These are phyloP conservation scores for Buathra laborator DNA, from an alignment of 2,888 invertebrate species.

Conservation along the genomic window DNA sequence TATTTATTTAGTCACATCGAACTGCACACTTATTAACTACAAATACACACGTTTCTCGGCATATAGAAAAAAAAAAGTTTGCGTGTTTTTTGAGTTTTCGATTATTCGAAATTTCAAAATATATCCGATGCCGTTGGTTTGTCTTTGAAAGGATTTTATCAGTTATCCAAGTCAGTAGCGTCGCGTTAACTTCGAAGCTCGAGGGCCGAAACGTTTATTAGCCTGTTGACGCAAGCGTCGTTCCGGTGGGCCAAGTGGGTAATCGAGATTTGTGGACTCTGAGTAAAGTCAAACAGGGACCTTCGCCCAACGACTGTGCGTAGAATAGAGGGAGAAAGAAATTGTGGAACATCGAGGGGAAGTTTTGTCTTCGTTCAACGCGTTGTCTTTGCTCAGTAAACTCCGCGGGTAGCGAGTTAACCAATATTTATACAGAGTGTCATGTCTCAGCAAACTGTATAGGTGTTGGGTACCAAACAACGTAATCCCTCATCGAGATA, in stretches of 20 bases:
- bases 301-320: slow-evolving; percentile 28
- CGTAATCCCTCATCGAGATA: slow-evolving; percentile 49
- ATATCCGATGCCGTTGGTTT: not conserved
- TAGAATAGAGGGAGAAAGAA: slow-evolving; percentile 19
- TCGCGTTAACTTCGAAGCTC: slow-evolving; percentile 2
- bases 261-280: slow-evolving; percentile 82
- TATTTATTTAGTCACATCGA: too few relatives aligned
- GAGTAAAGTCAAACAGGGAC: slow-evolving; percentile 74
- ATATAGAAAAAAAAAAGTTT: not conserved
- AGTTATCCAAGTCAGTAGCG: slow-evolving; percentile 4
- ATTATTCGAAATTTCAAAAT: not conserved
- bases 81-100: not conserved
- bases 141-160: slow-evolving; percentile 41
- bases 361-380: slow-evolving; percentile 47
- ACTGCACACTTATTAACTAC: too few relatives aligned
- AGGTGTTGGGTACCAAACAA: slow-evolving; percentile 64
- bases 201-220: slow-evolving; percentile 65
- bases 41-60: too few relatives aligned
- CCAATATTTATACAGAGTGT: slow-evolving; percentile 80
- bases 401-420: slow-evolving; percentile 74
- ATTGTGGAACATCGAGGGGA: slow-evolving; percentile 15
- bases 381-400: slow-evolving; percentile 81
- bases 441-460: slow-evolving; percentile 48
- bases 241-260: slow-evolving; percentile 74
- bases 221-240: slow-evolving; percentile 62